Evolutionary conservation across 1,140 invertebrate genomes (phyloP), one percentile per base, ranked within the genome.

Genomic region (Limonius californicus): DNA sequence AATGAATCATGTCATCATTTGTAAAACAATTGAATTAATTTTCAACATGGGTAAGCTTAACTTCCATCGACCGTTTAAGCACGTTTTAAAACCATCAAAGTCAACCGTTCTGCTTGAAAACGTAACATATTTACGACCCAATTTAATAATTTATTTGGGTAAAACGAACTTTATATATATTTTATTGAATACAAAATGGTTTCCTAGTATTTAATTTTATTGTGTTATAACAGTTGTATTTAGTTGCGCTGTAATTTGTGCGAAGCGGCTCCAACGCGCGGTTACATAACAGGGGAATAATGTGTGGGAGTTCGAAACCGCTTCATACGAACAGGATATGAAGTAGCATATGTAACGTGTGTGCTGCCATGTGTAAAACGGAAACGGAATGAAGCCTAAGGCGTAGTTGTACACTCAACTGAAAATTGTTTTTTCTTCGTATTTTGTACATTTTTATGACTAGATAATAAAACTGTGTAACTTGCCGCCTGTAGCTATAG

Each of bases 21-120:
- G 65, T 74, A 73, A 71, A 73, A 74, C 72, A 74, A 74, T 74
- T 73, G 73, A 74, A 74, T 74, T 74, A 74, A 73, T 73, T 74
- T 74, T 74, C 73, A 65, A 74, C 73, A 74, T 73, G 73, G 72
- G 62, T 71, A 72, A 69, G 66, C 67, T 55, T 39, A 65, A 67
- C 61, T 68, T 70, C 63, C 67, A 61, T 62, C 57, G 55, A 67
- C 63, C 66, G 68, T 69, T 69, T 67, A 67, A 60, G 59, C 62
- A 21, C 45, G 45, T 50, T 50, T 50, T 50, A 50, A 50, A 62
- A 68, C 60, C 54, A 50, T 61, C 64, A 64, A 55, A 68, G 63
- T 68, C 62, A 35, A 53, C 23, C 57, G 70, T 70, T 67, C 59
- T 67, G 68, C 45, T 67, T 62, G 43, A 62, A 57, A 62, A 55